Evolutionary conservation across 1,140 invertebrate genomes (phyloP).

Genomic region (Hyposmocoma kahamanoa): DNA sequence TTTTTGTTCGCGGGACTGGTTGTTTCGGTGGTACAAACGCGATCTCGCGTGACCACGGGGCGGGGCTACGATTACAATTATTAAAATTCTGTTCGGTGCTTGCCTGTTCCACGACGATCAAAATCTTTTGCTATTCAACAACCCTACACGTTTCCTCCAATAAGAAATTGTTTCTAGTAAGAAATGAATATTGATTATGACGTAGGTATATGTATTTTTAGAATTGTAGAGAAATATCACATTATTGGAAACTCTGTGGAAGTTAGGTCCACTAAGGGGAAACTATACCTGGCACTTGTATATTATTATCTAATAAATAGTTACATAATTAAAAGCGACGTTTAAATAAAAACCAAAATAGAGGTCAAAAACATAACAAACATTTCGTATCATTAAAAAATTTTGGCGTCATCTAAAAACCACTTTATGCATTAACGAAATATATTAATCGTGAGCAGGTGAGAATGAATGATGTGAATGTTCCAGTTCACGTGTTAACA

Average conservation of each 20-base stretch:
- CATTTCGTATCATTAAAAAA: not conserved
- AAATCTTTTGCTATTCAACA: no score
- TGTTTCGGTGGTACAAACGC: slow-evolving; percentile 42
- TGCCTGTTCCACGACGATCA: slow-evolving; percentile 26
- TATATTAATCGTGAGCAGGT: slow-evolving; percentile 6
- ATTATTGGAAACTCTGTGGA: no score
- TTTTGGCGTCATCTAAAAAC: no score
- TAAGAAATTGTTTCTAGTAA: no score
- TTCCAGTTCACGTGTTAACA: slow-evolving; percentile 31
- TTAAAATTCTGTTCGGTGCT: slow-evolving; percentile 26
- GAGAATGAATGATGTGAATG: slow-evolving; percentile 8
- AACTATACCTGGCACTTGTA: no score
- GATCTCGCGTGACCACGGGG: slow-evolving; percentile 62
- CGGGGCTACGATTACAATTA: slow-evolving; percentile 59
- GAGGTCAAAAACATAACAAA: not conserved
- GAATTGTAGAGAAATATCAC: no score
- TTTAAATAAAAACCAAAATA: not conserved
- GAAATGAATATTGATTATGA: no score
- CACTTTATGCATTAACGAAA: not conserved
- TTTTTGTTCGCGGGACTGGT: slow-evolving; percentile 21
- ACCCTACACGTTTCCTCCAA: no score
- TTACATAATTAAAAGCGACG: not conserved
- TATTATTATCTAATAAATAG: no score
- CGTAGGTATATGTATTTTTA: no score
- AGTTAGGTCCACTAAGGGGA: no score